phyloP scores from a whole-genome alignment of 2,888 invertebrate species.

The Morinoia aosen region DNA sequence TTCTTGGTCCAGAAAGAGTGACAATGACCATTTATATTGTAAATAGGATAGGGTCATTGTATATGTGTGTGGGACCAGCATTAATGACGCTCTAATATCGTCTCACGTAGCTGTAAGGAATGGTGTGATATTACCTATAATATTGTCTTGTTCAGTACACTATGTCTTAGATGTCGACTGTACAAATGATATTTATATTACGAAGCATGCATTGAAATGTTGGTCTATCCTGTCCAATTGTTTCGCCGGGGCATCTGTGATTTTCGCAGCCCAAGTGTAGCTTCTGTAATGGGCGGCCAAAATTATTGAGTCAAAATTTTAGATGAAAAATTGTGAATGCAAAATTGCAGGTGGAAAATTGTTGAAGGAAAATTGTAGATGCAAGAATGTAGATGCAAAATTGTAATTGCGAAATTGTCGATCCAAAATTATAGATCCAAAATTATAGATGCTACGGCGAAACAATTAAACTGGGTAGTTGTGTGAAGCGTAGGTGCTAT shows the following conservation, averaged over 20 bases:
- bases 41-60: not conserved
- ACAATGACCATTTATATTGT: not conserved
- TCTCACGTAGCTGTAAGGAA: not conserved
- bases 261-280: too few relatives aligned
- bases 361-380: too few relatives aligned
- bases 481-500: too few relatives aligned
- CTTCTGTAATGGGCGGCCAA: too few relatives aligned
- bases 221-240: not conserved
- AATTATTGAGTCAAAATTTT: too few relatives aligned
- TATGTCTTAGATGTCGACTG: not conserved
- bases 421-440: too few relatives aligned
- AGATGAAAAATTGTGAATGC: too few relatives aligned
- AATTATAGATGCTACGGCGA: too few relatives aligned
- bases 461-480: too few relatives aligned
- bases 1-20: not conserved
- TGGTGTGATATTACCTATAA: conserved; percentile 45
- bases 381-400: too few relatives aligned
- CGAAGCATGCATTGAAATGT: not conserved
- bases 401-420: too few relatives aligned
- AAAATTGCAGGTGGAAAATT: too few relatives aligned
- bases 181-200: conserved; percentile 23
- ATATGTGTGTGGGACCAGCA: not conserved
- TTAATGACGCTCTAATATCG: not conserved
- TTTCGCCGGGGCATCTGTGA: not conserved
- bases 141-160: not conserved